Base-by-base conservation (phyloP, 2,797 vertebrate species). In the Smutsia temminckii region DNA sequence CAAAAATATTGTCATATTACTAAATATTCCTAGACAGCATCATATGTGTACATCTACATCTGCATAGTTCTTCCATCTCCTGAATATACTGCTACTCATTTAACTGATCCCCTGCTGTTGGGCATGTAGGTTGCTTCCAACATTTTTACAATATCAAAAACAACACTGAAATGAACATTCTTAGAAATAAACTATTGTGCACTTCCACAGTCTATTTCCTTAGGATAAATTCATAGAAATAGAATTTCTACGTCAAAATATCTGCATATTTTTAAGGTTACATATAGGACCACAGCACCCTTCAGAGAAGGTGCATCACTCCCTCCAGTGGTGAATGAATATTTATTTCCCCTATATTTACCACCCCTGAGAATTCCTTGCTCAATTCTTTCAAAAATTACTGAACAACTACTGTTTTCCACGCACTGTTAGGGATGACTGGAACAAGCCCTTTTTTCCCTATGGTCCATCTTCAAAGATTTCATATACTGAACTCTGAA, bases 191-290 rank as follows among this genome's bases (percentile, higher is more conserved):
- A 68, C 27, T 55, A 63, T 29, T 25, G 25, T 69, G 55, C 42
- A 69, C 25, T 53, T 75, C 29, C n/a, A 61, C 17, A 51, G 59
- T 53, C 61, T 83, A 69, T 68, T 69, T 87, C 40, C 42, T 77
- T 83, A 53, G 40, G 34, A 75, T 61, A 80, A 89, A 92, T 37
- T 88, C 16, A 46, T 40, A 66, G 64, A 89, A 89, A 81, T 2
- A 74, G 40, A 87, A 93, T 75, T 74, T 66, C n/a, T 51, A 85
- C 53, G 42, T 90, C 84, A 83, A 59, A 93, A 95, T 32, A 83
- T 83, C 37, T 57, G 17, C 74, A 46, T 37, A 25, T 57, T 64
- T 66, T 63, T 57, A 77, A 91, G 68, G 25, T 49, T 86, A 81
- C 46, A 37, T 9, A 37, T 46, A 69, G 61, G 42, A 34, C 32